Evolutionary conservation across 92 coral and sea anemone species (phyloP).

Genomic region (Meandrina meandrites): DNA sequence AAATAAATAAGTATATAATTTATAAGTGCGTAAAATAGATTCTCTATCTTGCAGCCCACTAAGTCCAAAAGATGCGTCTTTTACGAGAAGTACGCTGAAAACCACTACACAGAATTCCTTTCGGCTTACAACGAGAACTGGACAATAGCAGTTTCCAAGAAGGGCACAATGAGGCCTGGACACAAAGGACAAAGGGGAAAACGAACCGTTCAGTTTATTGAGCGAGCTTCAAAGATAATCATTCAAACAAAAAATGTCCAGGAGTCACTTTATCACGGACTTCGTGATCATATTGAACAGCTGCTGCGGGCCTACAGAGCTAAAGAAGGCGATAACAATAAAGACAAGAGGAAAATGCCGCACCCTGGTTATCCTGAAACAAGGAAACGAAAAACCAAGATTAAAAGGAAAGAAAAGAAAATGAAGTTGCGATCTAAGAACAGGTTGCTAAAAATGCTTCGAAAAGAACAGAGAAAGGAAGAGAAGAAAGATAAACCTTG

Average conservation of each 20-base stretch:
- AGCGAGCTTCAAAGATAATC: constrained; percentile 77
- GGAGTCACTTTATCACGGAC: constrained; percentile 70
- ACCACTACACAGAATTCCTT: constrained; percentile 78
- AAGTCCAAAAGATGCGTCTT: constrained; percentile 79
- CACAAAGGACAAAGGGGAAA: constrained; percentile 78
- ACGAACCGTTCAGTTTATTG: constrained; percentile 77
- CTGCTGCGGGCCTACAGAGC: constrained; percentile 69
- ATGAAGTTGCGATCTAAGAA: constrained; percentile 33
- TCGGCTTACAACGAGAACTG: constrained; percentile 78
- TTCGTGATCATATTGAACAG: constrained; percentile 75
- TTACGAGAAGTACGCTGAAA: constrained; percentile 79
- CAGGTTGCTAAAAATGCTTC: constrained; percentile 46
- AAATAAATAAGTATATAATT: background rate
- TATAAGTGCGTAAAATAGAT: background rate
- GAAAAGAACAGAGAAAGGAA: constrained; percentile 44
- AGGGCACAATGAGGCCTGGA: constrained; percentile 84
- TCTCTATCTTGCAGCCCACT: constrained; percentile 40
- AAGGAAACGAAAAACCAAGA: constrained; percentile 24
- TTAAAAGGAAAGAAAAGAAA: constrained; percentile 47
- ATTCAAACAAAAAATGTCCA: constrained; percentile 71
- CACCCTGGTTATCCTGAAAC: constrained; percentile 35
- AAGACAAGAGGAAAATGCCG: constrained; percentile 29
- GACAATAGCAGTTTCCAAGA: constrained; percentile 79
- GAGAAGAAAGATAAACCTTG: constrained; percentile 16
- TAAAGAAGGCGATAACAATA: constrained; percentile 26